Evolutionary conservation across 2,797 vertebrate genomes (phyloP), one percentile per base, ranked within the genome.

Genomic region (Phrynocephalus forsythii): DNA sequence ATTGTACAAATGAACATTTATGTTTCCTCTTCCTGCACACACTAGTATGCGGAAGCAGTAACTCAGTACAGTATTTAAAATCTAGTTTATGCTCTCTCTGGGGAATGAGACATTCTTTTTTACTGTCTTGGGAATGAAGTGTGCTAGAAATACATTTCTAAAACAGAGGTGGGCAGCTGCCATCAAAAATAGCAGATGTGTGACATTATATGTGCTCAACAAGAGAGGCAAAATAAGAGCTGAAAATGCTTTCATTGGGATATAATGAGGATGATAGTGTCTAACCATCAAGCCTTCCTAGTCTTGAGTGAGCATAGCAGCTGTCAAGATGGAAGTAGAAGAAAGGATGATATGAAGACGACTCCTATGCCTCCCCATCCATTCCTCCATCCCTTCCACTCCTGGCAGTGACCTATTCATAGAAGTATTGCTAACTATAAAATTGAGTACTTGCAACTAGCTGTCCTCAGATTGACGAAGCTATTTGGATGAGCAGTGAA

Each of bases 21-120:
- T 90, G 89, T 93, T 90, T 91, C 71, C 13, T 90, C 86, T n/a
- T 81, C 91, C 56, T 88, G 85, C 88, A 84, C 82, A 84, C 30
- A 90, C 76, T 82, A 85, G 30, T 86, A 79, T 73, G 75, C 44
- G 72, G n/a, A 84, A 68, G 79, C 26, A 44, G 38, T 86, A 60
- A 77, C 89, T 88, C 92, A 86, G 87, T 76, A 8, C 63, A 89
- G 60, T 63, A 22, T 5, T 84, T 82, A 52, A 76, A 85, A 84
- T 91, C 75, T 89, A 93, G 66, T 81, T 92, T 89, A 92, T 91
- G 88, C 76, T 83, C n/a, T 60, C 30, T 56, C 38, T 63, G 84
- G 88, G 87, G 63, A 18, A 3, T 84, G 63, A 93, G 83, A 77
- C 48, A 26, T 63, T 20, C 78, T 91, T 9, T 52, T 63, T 63